These are phyloP conservation scores for Danaus melanippus DNA, from an alignment of 1,140 invertebrate genomes.

Conservation along the genomic window DNA sequence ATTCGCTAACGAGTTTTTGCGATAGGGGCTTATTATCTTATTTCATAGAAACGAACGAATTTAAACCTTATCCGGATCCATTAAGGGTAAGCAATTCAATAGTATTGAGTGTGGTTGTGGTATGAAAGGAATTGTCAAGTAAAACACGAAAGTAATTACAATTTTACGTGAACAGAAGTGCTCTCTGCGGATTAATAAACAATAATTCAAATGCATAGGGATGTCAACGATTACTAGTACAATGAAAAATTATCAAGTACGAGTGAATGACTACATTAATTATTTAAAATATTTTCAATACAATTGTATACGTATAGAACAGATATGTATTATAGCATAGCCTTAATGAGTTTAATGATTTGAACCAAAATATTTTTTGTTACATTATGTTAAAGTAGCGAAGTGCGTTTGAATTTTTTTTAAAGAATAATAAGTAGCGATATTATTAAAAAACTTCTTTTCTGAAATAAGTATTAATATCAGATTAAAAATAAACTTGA, in stretches of 20 bases:
- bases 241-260: no score
- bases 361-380: no score
- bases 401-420: no score
- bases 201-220: slow-evolving; percentile 13
- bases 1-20: slow-evolving; percentile 57
- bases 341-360: no score
- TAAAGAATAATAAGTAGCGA: no score
- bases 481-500: no score
- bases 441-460: no score
- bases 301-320: no score
- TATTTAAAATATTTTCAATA: slow-evolving; percentile 1
- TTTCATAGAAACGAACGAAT: slow-evolving; percentile 23
- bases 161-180: slow-evolving; percentile 41
- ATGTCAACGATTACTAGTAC: slow-evolving; percentile 10
- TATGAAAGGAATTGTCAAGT: slow-evolving; percentile 52
- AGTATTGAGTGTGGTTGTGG: slow-evolving; percentile 42
- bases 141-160: slow-evolving; percentile 47
- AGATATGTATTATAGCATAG: no score
- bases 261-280: background rate
- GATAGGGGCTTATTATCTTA: slow-evolving; percentile 42
- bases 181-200: slow-evolving; percentile 29
- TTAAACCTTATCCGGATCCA: slow-evolving; percentile 23
- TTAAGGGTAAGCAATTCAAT: slow-evolving; percentile 14
- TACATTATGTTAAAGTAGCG: no score
- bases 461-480: no score